Conservation (phyloP, 2,113 vertebrate species). For the Percopsis transmontana region DNA sequence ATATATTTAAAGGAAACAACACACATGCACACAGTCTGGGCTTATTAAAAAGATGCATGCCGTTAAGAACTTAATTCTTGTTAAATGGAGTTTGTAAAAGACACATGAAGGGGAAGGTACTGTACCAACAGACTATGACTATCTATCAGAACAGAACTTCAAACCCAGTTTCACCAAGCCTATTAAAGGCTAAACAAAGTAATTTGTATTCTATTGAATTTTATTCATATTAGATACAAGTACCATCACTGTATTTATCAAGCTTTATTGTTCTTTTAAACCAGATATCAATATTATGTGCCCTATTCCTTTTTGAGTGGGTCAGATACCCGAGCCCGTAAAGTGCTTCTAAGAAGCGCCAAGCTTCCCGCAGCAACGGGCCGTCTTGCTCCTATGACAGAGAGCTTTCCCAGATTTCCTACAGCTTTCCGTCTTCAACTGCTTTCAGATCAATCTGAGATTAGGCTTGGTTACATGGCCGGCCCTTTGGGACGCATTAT, state of each 20-base stretch:
- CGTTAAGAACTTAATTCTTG: no score
- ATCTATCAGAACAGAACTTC: no score
- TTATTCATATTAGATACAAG: not conserved
- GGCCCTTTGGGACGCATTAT: slow-evolving; percentile 73
- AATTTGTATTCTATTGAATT: slow-evolving; percentile 7
- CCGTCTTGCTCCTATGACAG: slow-evolving; percentile 31
- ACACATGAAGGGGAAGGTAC: slow-evolving; percentile 31
- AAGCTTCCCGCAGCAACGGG: slow-evolving; percentile 19
- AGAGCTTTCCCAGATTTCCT: slow-evolving; percentile 51
- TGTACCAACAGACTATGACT: slow-evolving; percentile 11
- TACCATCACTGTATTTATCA: not conserved
- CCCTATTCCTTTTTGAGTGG: slow-evolving; percentile 15
- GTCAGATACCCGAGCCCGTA: slow-evolving; percentile 28
- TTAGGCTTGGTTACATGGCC: slow-evolving; percentile 68
- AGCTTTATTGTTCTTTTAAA: not conserved
- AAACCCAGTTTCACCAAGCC: not conserved
- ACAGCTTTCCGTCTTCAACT: slow-evolving; percentile 47
- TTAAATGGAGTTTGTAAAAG: not conserved
- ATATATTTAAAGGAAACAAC: slow-evolving; percentile 14
- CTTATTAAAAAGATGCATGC: no score
- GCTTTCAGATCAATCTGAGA: slow-evolving; percentile 68
- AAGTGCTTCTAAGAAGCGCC: slow-evolving; percentile 33
- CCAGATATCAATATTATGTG: not conserved
- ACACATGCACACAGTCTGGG: no score
- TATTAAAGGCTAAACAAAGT: not conserved